Base-by-base conservation (phyloP, 2,888 invertebrate species). In the Odontocerum albicorne region DNA sequence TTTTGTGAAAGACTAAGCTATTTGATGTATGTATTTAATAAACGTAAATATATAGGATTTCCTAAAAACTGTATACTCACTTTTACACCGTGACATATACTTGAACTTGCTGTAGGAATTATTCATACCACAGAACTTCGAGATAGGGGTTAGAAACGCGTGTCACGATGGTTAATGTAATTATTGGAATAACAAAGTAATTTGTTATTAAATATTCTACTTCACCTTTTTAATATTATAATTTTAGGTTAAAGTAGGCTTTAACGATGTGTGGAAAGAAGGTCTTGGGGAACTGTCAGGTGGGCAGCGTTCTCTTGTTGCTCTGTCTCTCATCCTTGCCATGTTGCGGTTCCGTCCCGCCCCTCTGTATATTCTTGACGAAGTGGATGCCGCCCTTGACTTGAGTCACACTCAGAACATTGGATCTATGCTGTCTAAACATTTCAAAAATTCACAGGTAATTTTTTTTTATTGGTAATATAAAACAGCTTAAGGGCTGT, bases 331-430 rank as follows among this genome's bases (percentile, higher is more conserved):
- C 55, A 95, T 99, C 65, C 81, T 99, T 65, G 92, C 98, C 35
- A 92, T 99, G 91, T 72, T 98, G 67, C 83, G 93, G 65, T 99
- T 96, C 77, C 95, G 96, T 69, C 98, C 99, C 2, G 99, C 99
- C 19, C 99, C 99, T 4, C 82, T 99, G 12, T 99, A 99, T 74
- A 96, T 99, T 71, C 81, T 99, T 66, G 99, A 99, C 72, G 99
- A 99, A 79, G 96, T 99, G 45, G 99, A 99, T 72, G 97, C 99
- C 1, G 99, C 98, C 6, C 80, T 99, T 19, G 99, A 99, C 77
- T 84, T 97, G 62, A 94, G 93, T 4, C 99, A 99, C 73, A 99
- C 99, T 8, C 97, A 98, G 76, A 99, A 99, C 75, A 98, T 99
- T 67, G 98, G 98, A 2, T 84, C 85, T 64, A 97, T 99, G 95